Conservation (phyloP, 2,797 vertebrate species). For the Threskiornis aethiopicus region DNA sequence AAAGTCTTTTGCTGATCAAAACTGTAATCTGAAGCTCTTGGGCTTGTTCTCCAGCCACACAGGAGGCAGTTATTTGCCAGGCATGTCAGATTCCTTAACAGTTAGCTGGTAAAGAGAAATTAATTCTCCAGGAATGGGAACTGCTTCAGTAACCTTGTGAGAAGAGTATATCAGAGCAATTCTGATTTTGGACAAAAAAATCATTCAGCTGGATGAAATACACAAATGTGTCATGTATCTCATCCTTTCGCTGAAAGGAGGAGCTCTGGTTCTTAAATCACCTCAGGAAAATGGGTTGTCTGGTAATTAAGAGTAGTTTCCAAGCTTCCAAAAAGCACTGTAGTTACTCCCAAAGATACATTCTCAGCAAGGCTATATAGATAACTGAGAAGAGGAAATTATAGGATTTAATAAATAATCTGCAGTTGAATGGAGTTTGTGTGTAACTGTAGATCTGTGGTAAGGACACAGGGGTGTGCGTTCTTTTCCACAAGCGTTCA, state of each 20-base stretch:
- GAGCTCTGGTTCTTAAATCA: not conserved
- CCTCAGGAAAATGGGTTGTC: not conserved
- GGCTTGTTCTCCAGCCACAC: not conserved
- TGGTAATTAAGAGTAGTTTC: not conserved
- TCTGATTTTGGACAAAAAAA: not conserved
- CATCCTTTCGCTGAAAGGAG: not conserved
- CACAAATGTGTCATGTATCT: not conserved
- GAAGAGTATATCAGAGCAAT: not conserved
- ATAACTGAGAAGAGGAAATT: not conserved
- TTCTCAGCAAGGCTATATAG: not conserved
- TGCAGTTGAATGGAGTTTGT: not conserved
- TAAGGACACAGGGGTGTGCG: fast-evolving
- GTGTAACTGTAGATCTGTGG: not conserved
- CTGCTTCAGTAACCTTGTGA: not conserved
- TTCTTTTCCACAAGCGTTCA: not conserved
- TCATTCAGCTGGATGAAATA: not conserved
- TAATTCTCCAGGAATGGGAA: not conserved
- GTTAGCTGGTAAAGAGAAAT: not conserved
- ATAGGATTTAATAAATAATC: not conserved
- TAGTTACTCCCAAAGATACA: not conserved
- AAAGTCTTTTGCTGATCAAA: not conserved
- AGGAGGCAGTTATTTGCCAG: not conserved
- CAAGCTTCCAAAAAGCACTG: not conserved
- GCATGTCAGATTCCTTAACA: not conserved
- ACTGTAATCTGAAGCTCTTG: not conserved